Percentiles rank a stretch among this genome's conserved stretches.
Evolutionary conservation across 1,140 invertebrate species (phyloP).

Genomic region (Saccostrea glomerata): DNA sequence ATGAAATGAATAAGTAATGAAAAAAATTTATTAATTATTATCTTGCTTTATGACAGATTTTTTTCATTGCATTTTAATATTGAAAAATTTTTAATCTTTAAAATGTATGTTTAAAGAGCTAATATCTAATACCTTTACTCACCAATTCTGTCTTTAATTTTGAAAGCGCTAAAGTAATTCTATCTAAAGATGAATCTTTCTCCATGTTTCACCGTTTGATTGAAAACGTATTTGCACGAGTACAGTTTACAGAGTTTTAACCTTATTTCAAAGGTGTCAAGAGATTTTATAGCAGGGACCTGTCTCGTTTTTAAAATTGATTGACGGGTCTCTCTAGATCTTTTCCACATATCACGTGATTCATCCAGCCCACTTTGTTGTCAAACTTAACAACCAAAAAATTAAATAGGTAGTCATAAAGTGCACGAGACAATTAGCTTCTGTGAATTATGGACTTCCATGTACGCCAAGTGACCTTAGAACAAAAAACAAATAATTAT

Average conservation of each 20-base stretch:
- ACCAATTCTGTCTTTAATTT: conserved; percentile 33
- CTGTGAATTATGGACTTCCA: background rate
- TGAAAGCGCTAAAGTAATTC: conserved; percentile 21
- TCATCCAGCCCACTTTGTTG: conserved; percentile 25
- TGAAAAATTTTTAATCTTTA: background rate
- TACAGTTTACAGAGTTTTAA: conserved; percentile 22
- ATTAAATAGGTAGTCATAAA: conserved; percentile 11
- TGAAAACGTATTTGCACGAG: background rate
- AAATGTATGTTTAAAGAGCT: background rate
- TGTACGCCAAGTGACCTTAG: background rate
- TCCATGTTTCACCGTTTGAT: conserved; percentile 17
- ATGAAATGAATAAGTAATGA: background rate
- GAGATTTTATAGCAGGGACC: conserved; percentile 1
- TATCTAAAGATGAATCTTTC: conserved; percentile 25
- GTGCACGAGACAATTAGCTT: conserved; percentile 22
- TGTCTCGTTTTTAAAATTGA: conserved; percentile 21
- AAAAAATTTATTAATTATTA: background rate
- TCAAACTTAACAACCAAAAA: conserved; percentile 26
- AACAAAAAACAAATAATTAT: background rate
- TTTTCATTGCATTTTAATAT: background rate
- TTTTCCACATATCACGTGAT: conserved; percentile 22
- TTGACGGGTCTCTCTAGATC: conserved; percentile 9
- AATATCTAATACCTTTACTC: background rate
- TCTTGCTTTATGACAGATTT: background rate
- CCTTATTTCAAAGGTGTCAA: conserved; percentile 12